phyloP scores from a whole-genome alignment of 2,113 vertebrate species.

The Mormyrus lacerda region DNA sequence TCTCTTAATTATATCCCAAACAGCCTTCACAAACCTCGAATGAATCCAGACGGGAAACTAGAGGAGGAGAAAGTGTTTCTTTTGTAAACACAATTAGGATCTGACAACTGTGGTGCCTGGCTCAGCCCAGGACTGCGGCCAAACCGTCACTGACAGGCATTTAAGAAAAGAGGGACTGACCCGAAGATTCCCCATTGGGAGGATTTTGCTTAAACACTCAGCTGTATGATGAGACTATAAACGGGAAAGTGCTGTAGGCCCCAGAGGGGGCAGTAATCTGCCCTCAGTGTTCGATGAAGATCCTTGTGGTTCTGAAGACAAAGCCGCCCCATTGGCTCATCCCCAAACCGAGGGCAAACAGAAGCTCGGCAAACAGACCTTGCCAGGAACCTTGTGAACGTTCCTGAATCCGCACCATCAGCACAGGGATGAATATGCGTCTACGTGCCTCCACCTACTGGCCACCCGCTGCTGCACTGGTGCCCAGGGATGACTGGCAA shows the following conservation, averaged over 20 bases:
- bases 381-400: background rate
- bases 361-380: background rate
- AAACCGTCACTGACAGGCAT: background rate
- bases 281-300: background rate
- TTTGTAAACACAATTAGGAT: conserved; percentile 11
- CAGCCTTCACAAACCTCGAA: background rate
- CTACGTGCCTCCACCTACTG: background rate
- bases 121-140: background rate
- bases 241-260: background rate
- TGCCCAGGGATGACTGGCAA: background rate
- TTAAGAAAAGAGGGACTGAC: background rate
- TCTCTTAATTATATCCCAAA: conserved; percentile 5
- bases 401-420: background rate
- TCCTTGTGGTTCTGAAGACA: background rate
- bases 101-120: conserved; percentile 2
- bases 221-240: background rate
- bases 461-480: background rate
- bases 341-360: background rate
- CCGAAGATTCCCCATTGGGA: background rate
- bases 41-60: background rate
- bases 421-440: background rate
- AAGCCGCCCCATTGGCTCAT: background rate
- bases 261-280: background rate
- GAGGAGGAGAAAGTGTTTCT: background rate
- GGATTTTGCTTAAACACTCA: background rate